phyloP scores from a whole-genome alignment of 2,888 invertebrate genomes.

The Chaitophorus viminalis region DNA sequence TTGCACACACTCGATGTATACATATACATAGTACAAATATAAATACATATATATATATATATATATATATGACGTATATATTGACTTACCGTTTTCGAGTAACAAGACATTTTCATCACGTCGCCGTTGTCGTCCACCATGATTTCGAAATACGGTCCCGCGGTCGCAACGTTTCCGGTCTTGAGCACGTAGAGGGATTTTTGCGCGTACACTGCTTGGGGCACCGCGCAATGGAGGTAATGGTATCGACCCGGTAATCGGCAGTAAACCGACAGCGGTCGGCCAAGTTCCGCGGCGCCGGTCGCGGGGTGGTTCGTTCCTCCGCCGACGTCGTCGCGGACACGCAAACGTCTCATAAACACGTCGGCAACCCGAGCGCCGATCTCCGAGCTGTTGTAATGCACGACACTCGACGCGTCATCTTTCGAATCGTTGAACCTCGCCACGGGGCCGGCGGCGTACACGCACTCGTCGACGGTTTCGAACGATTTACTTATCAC shows the following conservation, averaged over 20 bases:
- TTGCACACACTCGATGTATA: too few relatives aligned
- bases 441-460: slow-evolving; percentile 75
- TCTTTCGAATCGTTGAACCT: slow-evolving; percentile 63
- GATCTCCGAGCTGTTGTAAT: slow-evolving; percentile 21
- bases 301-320: not conserved
- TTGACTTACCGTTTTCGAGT: slow-evolving; percentile 65
- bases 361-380: slow-evolving; percentile 16
- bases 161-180: not conserved
- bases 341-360: not conserved
- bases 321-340: not conserved
- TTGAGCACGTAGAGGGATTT: fast-evolving
- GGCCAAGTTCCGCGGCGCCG: not conserved
- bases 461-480: slow-evolving; percentile 76
- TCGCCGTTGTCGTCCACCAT: not conserved
- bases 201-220: not conserved
- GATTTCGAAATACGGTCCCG: slow-evolving; percentile 32
- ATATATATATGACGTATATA: too few relatives aligned
- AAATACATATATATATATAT: too few relatives aligned
- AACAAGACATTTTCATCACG: slow-evolving; percentile 9
- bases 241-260: slow-evolving; percentile 18
- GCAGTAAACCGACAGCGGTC: slow-evolving; percentile 4
- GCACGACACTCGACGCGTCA: not conserved
- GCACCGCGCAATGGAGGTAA: not conserved
- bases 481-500: slow-evolving; percentile 73
- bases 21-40: too few relatives aligned